A percentile compares a stretch with the other conserved stretches of the same genome.
Conservation (phyloP, 2,888 invertebrate genomes). For the Plutella xylostella region DNA sequence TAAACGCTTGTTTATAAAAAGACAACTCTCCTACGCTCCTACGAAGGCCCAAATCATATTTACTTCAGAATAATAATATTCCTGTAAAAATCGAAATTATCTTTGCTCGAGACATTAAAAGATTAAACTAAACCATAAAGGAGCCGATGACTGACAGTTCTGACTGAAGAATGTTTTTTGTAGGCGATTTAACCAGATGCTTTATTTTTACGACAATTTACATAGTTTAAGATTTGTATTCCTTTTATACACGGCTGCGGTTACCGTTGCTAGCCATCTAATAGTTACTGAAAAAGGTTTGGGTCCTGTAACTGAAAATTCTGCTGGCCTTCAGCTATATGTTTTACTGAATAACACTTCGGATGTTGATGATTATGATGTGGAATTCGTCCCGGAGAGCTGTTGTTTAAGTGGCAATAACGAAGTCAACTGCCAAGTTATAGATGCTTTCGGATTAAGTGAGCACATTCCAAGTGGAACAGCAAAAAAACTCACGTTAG, state of each 20-base stretch:
- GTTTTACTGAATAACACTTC: conserved; percentile 38
- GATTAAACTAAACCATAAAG: background rate
- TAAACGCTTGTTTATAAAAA: no score
- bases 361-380: conserved; percentile 25
- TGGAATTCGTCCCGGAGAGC: conserved; percentile 35
- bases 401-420: conserved; percentile 35
- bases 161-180: background rate
- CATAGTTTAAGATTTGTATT: conserved; percentile 5
- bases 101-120: background rate
- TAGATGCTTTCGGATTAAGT: conserved; percentile 35
- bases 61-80: background rate
- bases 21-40: background rate
- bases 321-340: conserved; percentile 34
- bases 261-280: conserved; percentile 24
- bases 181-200: conserved; percentile 8
- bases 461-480: conserved; percentile 30
- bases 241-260: background rate
- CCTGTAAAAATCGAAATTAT: background rate
- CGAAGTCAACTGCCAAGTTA: conserved; percentile 29
- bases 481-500: conserved; percentile 29
- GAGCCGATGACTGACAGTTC: background rate
- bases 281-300: conserved; percentile 26
- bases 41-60: background rate
- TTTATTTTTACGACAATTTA: conserved; percentile 18
- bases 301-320: conserved; percentile 21